Evolutionary conservation across 1,140 invertebrate genomes (phyloP), one percentile per base, ranked within the genome.

Genomic region (Drosophila saltans): DNA sequence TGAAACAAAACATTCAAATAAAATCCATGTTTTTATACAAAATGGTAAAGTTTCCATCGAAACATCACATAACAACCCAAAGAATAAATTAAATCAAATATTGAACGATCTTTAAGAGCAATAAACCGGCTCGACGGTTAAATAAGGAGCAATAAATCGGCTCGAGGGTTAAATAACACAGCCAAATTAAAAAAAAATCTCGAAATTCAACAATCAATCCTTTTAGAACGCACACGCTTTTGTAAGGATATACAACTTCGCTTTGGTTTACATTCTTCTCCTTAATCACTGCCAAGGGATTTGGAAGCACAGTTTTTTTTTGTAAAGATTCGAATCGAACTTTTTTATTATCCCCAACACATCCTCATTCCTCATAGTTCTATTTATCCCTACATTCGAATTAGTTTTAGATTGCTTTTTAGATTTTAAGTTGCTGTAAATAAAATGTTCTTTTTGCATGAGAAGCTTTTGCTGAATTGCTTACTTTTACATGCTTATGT

Each of bases 371-470:
- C 58, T 40, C 33, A 36, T 36, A 6, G 43, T 59, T 58, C 21
- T 21, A 21, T 21, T 21, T 7, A 36, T 36, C 33, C 33, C 6
- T 36, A 11, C 55, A 62, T 40, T 65, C 0, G 16, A n/a, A 9
- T 33, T 16, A 67, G 48, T 41, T 30, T 40, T 41, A 63, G 48
- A 82, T 55, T 68, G 69, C 73, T 74, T 83, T 80, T 3, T 75
- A 72, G 67, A 39, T 58, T 63, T 40, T 83, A 75, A 71, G 55
- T 55, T 72, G 80, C 48, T 86, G 83, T 86, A 88, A 82, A 88
- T 41, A 39, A 40, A 63, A 57, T 61, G 16, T 16, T 33, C 33
- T 33, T 28, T 48, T 59, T 70, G 80, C 80, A 83, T 86, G 75
- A 36, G 6, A 75, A 72, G 70, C 48, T 63, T 63, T 52, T 59